A percentile compares a stretch with the other conserved stretches of the same genome.
Conservation (phyloP, 1,140 invertebrate species). For the Drosophila takahashii region DNA sequence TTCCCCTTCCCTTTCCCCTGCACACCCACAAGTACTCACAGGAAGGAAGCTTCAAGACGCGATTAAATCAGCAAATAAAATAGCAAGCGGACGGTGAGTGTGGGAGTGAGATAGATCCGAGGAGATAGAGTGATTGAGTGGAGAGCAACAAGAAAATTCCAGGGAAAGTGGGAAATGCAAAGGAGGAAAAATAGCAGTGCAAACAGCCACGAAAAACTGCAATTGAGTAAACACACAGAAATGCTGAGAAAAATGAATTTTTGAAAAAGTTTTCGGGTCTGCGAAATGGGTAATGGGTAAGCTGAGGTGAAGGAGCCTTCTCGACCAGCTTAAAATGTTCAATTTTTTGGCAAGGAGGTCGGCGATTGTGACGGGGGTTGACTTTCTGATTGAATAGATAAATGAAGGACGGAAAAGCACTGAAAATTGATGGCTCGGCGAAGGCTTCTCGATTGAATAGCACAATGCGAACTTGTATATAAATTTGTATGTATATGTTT, state of each 20-base stretch:
- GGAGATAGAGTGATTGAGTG: conserved; percentile 23
- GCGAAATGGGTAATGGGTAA: neutral
- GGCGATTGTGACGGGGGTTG: conserved; percentile 53
- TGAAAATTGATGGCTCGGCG: conserved; percentile 49
- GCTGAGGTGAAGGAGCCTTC: conserved; percentile 4
- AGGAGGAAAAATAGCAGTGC: conserved; percentile 17
- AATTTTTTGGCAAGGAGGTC: conserved; percentile 11
- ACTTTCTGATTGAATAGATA: conserved; percentile 71
- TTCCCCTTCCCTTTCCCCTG: neutral
- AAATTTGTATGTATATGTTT: conserved; percentile 1
- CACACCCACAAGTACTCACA: conserved; percentile 61
- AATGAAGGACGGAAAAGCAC: conserved; percentile 36
- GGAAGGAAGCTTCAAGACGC: conserved; percentile 81
- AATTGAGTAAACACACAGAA: conserved; percentile 34
- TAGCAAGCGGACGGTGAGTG: conserved; percentile 59
- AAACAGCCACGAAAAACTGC: conserved; percentile 20
- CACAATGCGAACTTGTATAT: conserved; percentile 29
- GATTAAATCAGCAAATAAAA: conserved; percentile 82
- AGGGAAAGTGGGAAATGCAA: conserved; percentile 38
- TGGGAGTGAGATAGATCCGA: conserved; percentile 30
- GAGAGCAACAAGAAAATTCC: conserved; percentile 48
- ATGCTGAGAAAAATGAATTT: conserved; percentile 47
- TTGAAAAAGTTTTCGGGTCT: conserved; percentile 28
- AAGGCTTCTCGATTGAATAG: conserved; percentile 25
- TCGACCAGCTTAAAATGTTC: conserved; percentile 38